phyloP scores from a whole-genome alignment of 64 coral and sea anemone species.

The Astreopora myriophthalma region DNA sequence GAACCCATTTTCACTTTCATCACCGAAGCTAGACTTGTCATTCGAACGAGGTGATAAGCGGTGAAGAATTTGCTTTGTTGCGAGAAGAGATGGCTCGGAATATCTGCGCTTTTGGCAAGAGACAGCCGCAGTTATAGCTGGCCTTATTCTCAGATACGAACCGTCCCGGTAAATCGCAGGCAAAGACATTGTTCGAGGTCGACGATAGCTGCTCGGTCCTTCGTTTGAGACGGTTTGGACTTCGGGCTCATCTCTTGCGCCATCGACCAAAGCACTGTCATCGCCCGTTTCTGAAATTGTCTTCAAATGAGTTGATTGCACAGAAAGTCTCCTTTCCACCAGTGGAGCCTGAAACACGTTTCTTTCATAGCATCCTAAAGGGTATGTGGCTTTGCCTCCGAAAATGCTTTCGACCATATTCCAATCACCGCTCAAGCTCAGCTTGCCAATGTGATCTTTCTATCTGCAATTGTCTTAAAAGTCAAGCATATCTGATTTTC shows the following conservation, averaged over 20 bases:
- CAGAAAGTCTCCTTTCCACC: constrained; percentile 2
- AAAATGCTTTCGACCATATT: constrained; percentile 45
- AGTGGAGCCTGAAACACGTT: not conserved
- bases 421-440: not conserved
- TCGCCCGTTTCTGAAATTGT: constrained; percentile 29
- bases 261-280: not conserved
- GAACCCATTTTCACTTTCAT: constrained; percentile 25
- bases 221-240: not conserved
- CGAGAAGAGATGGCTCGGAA: constrained; percentile 18
- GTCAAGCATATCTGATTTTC: not conserved
- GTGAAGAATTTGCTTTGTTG: constrained; percentile 18
- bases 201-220: not conserved
- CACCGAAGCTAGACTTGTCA: not conserved
- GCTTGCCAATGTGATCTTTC: not conserved
- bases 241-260: not conserved
- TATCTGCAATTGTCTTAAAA: not conserved
- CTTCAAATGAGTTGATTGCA: constrained; percentile 21
- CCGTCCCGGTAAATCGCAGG: constrained; percentile 40
- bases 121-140: not conserved
- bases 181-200: constrained; percentile 26
- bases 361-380: not conserved
- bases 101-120: constrained; percentile 32
- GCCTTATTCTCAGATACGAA: constrained; percentile 27
- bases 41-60: constrained; percentile 5
- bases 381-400: not conserved